Evolutionary conservation across 2,888 invertebrate genomes (phyloP), one percentile per base, ranked within the genome.

Genomic region (Meliscaeva auricollis): DNA sequence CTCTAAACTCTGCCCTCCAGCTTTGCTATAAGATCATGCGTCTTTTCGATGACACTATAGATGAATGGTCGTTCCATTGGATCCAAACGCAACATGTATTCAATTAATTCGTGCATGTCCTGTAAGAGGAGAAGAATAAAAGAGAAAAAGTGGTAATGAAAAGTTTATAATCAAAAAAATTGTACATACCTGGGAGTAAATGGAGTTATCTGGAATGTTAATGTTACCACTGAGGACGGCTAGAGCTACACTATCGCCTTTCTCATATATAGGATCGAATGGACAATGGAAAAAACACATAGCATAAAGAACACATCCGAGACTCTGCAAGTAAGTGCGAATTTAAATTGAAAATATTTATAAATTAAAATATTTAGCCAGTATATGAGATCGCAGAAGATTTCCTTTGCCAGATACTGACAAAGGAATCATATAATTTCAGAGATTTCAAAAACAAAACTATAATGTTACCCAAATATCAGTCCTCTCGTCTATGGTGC

Each of bases 211-310:
- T 13, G 96, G 96, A 92, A 96, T 96, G 89, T 93, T 93, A 6
- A 96, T 92, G 88, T 94, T 95, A 66, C 96, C 96, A 89, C 95
- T 96, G 76, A 96, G 94, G 41, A 96, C 96, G 75, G 97, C 97
- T 87, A 98, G 92, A 48, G 97, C 97, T 11, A 98, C 96, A 88
- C 97, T 97, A 91, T 97, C 97, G 1, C 97, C 97, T 88, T 96
- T 93, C 91, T 97, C 97, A 90, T 97, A 96, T 9, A 96, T 95
- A 26, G 94, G 93, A 91, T 98, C 97, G 91, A 96, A 98, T 0
- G 97, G 97, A 50, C 97, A 96, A 90, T 96, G 96, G 89, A 96
- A 96, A 90, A 95, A 97, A 89, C 97, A 96, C 92, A 97, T 93
- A 0, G 97, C 97, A 92, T 96, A 97, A 26, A 98, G 92, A 80